These are phyloP conservation scores for Propsilocerus akamusi DNA, from an alignment of 1,140 invertebrate species.

Conservation along the genomic window DNA sequence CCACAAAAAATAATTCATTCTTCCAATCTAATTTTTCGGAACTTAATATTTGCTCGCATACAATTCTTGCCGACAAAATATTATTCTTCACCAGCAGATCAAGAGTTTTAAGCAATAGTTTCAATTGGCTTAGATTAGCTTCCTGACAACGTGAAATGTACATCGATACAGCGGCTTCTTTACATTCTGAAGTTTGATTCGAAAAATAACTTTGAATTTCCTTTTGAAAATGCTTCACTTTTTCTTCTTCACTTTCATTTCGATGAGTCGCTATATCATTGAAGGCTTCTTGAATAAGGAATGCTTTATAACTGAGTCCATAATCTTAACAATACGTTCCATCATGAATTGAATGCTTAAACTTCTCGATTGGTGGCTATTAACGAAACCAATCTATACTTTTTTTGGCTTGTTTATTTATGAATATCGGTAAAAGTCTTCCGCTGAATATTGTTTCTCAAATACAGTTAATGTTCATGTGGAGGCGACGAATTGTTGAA, in stretches of 20 bases:
- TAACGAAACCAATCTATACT: too few relatives aligned
- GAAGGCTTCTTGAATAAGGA: background rate
- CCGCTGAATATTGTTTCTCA: too few relatives aligned
- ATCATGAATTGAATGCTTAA: too few relatives aligned
- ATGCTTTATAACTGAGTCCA: background rate
- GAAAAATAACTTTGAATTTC: background rate
- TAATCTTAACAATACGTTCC: background rate
- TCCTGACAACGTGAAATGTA: background rate
- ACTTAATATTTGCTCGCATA: constrained; percentile 66
- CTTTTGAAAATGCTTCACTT: background rate
- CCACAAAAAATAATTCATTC: constrained; percentile 70
- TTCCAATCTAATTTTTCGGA: constrained; percentile 60
- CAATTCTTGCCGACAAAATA: constrained; percentile 35
- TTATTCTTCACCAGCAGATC: constrained; percentile 3
- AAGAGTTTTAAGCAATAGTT: background rate
- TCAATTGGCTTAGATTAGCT: background rate
- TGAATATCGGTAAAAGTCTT: too few relatives aligned
- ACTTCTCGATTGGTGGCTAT: too few relatives aligned
- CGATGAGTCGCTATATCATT: background rate
- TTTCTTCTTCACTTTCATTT: background rate
- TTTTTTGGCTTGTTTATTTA: too few relatives aligned
- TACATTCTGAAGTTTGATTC: background rate
- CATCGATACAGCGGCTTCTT: background rate
- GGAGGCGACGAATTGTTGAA: too few relatives aligned
- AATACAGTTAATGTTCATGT: too few relatives aligned